These are phyloP conservation scores for Galerucella calmariensis DNA, from an alignment of 2,888 invertebrate species.

Conservation along the genomic window DNA sequence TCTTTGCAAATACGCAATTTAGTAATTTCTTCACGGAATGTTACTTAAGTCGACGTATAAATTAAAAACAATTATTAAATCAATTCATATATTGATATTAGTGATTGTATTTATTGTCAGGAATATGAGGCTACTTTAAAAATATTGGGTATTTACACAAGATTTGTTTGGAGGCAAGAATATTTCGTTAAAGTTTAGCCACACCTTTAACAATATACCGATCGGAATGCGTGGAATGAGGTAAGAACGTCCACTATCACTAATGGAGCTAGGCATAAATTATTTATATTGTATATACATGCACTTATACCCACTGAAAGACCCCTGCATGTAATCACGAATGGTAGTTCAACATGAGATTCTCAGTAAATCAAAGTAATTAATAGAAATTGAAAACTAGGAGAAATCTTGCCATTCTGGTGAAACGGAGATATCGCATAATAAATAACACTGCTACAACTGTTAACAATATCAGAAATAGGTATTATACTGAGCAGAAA, in stretches of 20 bases:
- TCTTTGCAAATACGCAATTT: conserved; percentile 3
- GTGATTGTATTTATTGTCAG: background rate
- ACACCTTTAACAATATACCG: conserved; percentile 60
- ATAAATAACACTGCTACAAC: background rate
- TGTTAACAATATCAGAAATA: conserved; percentile 9
- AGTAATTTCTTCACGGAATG: conserved; percentile 3
- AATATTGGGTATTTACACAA: conserved; percentile 25
- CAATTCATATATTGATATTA: background rate
- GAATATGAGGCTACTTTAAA: background rate
- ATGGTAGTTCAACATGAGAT: conserved; percentile 10
- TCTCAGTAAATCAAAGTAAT: conserved; percentile 11
- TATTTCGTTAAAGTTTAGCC: conserved; percentile 51
- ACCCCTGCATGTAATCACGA: conserved; percentile 13
- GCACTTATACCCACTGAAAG: conserved; percentile 11
- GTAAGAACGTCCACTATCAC: conserved; percentile 45
- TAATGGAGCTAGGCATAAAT: conserved; percentile 26
- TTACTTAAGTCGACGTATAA: background rate
- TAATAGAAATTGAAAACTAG: conserved; percentile 23
- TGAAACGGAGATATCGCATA: conserved; percentile 16
- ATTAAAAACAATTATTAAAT: background rate
- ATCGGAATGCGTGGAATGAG: conserved; percentile 61
- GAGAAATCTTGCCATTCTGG: conserved; percentile 20
- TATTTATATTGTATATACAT: conserved; percentile 4
- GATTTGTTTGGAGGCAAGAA: conserved; percentile 16
- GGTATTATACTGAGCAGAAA: conserved; percentile 11